Evolutionary conservation across 1,140 invertebrate species (phyloP).

Genomic region (Paraescarpia echinospica): DNA sequence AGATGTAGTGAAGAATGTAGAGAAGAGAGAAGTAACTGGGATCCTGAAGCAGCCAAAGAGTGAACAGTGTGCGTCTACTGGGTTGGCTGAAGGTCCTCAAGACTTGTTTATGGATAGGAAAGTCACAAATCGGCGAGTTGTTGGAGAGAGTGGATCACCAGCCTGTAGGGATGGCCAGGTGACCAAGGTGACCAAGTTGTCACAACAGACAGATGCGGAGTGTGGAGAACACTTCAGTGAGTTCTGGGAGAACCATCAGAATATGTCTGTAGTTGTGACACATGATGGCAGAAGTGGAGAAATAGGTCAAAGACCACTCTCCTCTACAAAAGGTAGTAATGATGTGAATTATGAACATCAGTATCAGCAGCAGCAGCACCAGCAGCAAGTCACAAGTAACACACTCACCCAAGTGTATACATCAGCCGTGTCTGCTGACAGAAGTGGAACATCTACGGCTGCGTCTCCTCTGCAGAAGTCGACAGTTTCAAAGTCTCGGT

Average conservation of each 20-base stretch:
- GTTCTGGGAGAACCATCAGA: neutral
- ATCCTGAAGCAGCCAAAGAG: neutral
- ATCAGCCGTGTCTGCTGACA: neutral
- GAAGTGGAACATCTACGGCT: neutral
- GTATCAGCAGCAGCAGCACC: neutral
- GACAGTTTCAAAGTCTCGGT: neutral
- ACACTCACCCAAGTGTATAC: neutral
- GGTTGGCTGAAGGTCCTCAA: neutral
- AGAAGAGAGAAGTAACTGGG: neutral
- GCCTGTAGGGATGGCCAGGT: neutral
- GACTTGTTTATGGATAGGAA: neutral
- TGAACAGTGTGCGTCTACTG: neutral
- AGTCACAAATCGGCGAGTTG: too few species aligned
- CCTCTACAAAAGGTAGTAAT: neutral
- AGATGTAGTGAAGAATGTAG: neutral
- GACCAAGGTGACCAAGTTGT: neutral
- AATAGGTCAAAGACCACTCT: neutral
- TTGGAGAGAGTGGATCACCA: neutral
- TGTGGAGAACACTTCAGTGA: neutral
- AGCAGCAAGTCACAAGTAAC: neutral
- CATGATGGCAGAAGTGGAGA: neutral
- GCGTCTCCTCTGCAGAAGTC: neutral
- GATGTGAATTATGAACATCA: neutral
- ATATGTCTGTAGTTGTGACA: neutral
- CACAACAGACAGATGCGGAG: neutral